Evolutionary conservation across 2,797 vertebrate species (phyloP), one percentile per base, ranked within the genome.

Genomic region (Macroramphosus scolopax): DNA sequence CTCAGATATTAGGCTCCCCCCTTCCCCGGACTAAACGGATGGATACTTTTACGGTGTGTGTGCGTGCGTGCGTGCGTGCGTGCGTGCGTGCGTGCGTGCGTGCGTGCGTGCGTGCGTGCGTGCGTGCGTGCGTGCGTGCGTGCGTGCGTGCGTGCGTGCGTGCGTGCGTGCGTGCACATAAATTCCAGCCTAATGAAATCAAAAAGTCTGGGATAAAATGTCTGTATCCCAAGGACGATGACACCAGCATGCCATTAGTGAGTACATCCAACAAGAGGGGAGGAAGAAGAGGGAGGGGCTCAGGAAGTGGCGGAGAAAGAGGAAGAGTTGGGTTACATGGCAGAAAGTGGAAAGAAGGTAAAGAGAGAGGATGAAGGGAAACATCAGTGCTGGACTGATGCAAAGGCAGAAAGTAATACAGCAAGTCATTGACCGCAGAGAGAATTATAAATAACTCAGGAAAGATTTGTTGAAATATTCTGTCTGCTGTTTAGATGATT

Each of bases 141-240:
- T n/a, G n/a, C n/a, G n/a, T 37, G 53, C 31, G 35, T 39, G 13
- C 16, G n/a, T 16, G 43, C n/a, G 48, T 22, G 35, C 9, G 22
- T 22, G 39, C 32, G 32, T 18, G 17, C 35, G 35, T 38, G 49
- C 7, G 17, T 25, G 43, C 29, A 31, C 11, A 32, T 86, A 83
- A 83, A 83, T 83, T 76, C 63, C 48, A 30, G 57, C 55, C 71
- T 85, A 85, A 87, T 85, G 76, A 87, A 87, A 80, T 87, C 77
- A 80, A 84, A 83, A 80, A 68, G 77, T 57, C 66, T 79, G 81
- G 83, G 82, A 84, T 84, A 77, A 83, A 83, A 84, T 63, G 70
- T 79, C 77, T 45, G 66, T 77, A 75, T 86, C 78, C 63, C 83
- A 89, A 90, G 87, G 87, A 87, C 87, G 67, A 64, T 37, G 68